phyloP scores from a whole-genome alignment of 2,888 invertebrate species.

The Gymnocheta viridis region DNA sequence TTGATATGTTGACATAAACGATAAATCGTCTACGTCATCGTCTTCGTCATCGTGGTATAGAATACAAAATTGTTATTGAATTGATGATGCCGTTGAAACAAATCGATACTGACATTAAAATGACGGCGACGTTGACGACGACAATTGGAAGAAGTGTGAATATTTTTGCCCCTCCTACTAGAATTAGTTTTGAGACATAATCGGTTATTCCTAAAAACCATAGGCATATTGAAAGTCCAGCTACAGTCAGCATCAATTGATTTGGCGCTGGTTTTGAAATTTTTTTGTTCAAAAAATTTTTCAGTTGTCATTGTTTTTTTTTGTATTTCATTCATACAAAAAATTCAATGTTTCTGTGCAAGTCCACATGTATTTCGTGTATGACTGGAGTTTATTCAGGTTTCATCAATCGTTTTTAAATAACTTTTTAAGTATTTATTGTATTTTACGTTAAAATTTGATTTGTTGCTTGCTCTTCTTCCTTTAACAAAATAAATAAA shows the following conservation, averaged over 20 bases:
- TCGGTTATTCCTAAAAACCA: not conserved
- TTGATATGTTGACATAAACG: too few relatives aligned
- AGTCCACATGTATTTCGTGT: not conserved
- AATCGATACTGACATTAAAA: too few relatives aligned
- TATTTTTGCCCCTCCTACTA: not conserved
- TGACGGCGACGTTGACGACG: too few relatives aligned
- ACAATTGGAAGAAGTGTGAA: not conserved
- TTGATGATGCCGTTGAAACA: too few relatives aligned
- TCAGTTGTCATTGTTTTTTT: not conserved
- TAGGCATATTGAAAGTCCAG: not conserved
- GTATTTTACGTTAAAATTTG: conserved; percentile 16
- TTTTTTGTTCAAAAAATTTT: conserved; percentile 6
- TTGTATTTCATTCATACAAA: not conserved
- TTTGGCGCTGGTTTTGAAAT: conserved; percentile 2
- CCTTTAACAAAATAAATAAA: conserved; percentile 20
- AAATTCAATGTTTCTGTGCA: not conserved
- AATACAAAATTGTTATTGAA: too few relatives aligned
- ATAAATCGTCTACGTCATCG: too few relatives aligned
- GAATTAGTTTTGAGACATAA: not conserved
- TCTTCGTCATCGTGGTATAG: too few relatives aligned
- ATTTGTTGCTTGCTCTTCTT: conserved; percentile 30
- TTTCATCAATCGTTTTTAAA: conserved; percentile 40
- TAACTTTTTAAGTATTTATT: conserved; percentile 36
- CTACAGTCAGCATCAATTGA: not conserved
- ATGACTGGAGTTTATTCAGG: conserved; percentile 11